Evolutionary conservation across 2,888 invertebrate species (phyloP), one percentile per base, ranked within the genome.

Genomic region (Dysmachus trigonus): DNA sequence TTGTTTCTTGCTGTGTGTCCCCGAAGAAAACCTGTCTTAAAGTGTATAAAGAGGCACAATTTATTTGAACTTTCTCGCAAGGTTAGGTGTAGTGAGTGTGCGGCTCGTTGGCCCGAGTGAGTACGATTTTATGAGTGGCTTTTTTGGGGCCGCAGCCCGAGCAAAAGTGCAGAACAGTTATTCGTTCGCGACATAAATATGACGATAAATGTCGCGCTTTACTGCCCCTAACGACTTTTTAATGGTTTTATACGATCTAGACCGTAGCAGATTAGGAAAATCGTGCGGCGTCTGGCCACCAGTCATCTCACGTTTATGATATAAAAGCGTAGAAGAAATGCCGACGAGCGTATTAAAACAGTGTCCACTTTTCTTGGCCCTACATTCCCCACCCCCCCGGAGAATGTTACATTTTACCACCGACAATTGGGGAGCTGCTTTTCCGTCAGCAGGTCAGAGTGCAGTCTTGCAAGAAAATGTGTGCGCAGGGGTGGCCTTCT

Each of bases 171-270:
- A 79, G n/a, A n/a, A n/a, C 31, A 27, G 47, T n/a, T 22, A 47
- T 27, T 79, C 10, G 22, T 30, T 79, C 31, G 38, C 51, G 38
- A 79, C 41, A 79, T 47, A 79, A 79, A 51, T 79, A 79, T 79
- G n/a, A 79, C 79, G n/a, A 47, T 79, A 79, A 79, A 79, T 79
- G 79, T 79, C 79, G 79, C 79, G 22, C 51, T 27, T 79, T 79
- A 79, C n/a, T 47, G 79, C 79, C 51, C 51, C 51, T 79, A 79
- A 79, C 51, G 79, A 51, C 51, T 51, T 79, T 79, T 51, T 51
- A 79, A 79, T 79, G 79, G 79, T 30, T 79, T 31, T 47, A 51
- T 79, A 51, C 47, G 51, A 79, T 27, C 47, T 47, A 51, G 79
- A 79, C 79, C 31, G 51, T 41, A 27, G 62, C 31, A 79, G 79